A percentile compares a stretch with the other conserved stretches of the same genome.
These are phyloP conservation scores for Apotomis capreana DNA, from an alignment of 2,888 invertebrate genomes.

Conservation along the genomic window DNA sequence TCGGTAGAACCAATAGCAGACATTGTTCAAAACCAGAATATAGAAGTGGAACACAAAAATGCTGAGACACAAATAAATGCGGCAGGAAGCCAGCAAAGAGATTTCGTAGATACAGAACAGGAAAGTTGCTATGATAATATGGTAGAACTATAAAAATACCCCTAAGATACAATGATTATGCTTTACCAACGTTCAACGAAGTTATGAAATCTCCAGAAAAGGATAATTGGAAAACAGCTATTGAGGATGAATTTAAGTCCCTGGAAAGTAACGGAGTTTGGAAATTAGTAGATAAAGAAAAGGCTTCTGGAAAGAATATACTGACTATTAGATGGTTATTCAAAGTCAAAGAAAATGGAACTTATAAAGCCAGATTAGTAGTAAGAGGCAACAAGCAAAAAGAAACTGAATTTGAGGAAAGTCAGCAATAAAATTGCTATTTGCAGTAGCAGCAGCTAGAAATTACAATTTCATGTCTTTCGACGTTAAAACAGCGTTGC, in stretches of 20 bases:
- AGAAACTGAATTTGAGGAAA: neutral
- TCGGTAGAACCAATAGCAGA: neutral
- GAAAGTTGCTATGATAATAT: neutral
- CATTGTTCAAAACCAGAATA: too few relatives aligned
- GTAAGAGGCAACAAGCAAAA: slow-evolving; percentile 1
- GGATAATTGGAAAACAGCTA: slow-evolving; percentile 3
- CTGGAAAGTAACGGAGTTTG: neutral
- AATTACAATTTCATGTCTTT: slow-evolving; percentile 3
- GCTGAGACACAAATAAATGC: neutral
- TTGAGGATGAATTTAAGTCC: slow-evolving; percentile 7
- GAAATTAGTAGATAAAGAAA: slow-evolving; percentile 1
- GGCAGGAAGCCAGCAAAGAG: neutral
- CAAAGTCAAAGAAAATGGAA: neutral
- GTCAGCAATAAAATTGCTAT: slow-evolving; percentile 5
- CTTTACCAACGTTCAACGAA: neutral
- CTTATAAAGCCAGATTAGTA: slow-evolving; percentile 7
- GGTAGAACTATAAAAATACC: neutral
- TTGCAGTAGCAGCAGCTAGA: neutral
- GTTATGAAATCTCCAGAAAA: neutral
- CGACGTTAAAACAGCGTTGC: slow-evolving; percentile 6
- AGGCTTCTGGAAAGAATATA: neutral
- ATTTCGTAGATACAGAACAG: neutral
- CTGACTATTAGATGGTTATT: neutral
- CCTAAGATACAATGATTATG: slow-evolving; percentile 1
- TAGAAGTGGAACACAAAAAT: neutral